These are phyloP conservation scores for Rhagium mordax DNA, from an alignment of 2,888 invertebrate genomes.

Conservation along the genomic window DNA sequence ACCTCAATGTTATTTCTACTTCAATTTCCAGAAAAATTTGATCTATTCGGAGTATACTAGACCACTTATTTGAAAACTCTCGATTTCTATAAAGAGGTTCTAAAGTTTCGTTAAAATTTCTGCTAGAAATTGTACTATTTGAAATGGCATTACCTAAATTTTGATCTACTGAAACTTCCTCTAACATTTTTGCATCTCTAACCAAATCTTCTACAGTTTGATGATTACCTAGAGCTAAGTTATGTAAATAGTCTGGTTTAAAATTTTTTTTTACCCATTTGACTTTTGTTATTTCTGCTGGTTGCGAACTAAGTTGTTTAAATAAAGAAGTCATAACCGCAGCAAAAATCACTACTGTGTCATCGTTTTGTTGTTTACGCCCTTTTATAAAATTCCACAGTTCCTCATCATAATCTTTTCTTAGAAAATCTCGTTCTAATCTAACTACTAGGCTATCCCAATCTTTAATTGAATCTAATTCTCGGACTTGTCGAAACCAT, in stretches of 20 bases:
- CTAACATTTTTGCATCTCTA: no score
- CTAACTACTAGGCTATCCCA: no score
- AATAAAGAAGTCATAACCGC: conserved; percentile 22
- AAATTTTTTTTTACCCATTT: conserved; percentile 26
- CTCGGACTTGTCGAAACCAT: conserved; percentile 24
- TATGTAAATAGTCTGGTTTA: background rate
- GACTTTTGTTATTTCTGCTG: conserved; percentile 17
- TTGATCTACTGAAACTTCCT: conserved; percentile 4
- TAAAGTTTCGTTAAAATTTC: background rate
- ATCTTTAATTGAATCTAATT: conserved; percentile 3
- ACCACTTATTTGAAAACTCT: no score
- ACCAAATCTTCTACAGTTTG: background rate
- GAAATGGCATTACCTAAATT: no score
- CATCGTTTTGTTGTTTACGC: no score
- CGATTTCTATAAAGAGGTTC: no score
- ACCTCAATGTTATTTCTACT: background rate
- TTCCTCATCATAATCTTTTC: background rate
- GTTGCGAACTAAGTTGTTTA: conserved; percentile 3
- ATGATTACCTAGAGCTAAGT: conserved; percentile 17
- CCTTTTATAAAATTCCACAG: no score
- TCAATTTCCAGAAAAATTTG: background rate
- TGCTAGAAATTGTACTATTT: conserved; percentile 5
- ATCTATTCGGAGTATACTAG: background rate
- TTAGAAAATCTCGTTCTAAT: no score
- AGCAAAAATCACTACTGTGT: no score